Evolutionary conservation across 2,797 vertebrate species (phyloP).

Genomic region (Hydrophis major): DNA sequence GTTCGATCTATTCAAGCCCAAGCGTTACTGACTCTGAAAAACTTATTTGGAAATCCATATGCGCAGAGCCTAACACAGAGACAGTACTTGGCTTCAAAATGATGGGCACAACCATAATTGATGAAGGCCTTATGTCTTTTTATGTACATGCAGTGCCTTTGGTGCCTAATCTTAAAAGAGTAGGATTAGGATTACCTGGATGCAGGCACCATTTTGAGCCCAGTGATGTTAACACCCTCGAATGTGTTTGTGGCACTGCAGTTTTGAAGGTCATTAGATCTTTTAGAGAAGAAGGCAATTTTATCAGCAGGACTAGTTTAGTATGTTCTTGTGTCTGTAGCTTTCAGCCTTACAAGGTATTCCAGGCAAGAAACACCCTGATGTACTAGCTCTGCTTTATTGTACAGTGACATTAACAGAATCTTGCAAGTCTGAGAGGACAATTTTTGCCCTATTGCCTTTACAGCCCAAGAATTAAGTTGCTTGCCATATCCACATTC

Average conservation of each 20-base stretch:
- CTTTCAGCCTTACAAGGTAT: background rate
- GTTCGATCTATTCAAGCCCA: background rate
- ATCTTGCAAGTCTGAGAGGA: background rate
- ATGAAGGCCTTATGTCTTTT: background rate
- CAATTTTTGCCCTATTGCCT: background rate
- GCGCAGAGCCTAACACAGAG: background rate
- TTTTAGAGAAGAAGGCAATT: background rate
- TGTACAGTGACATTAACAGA: background rate
- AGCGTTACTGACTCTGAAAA: background rate
- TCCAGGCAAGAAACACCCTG: background rate
- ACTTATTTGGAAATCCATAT: background rate
- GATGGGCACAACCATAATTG: background rate
- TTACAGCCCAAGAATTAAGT: background rate
- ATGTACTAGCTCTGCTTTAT: background rate
- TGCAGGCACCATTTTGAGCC: background rate
- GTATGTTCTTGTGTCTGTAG: background rate
- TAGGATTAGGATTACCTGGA: background rate
- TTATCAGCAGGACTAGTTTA: background rate
- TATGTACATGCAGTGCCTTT: background rate
- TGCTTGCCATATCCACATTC: background rate
- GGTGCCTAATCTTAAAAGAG: background rate
- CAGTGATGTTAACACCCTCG: background rate
- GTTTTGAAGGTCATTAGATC: background rate
- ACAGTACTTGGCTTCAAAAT: background rate
- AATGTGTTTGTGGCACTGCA: background rate